A percentile compares a stretch with the other conserved stretches of the same genome.
Evolutionary conservation across 2,797 vertebrate genomes (phyloP).

Genomic region (Poecilia gillii): DNA sequence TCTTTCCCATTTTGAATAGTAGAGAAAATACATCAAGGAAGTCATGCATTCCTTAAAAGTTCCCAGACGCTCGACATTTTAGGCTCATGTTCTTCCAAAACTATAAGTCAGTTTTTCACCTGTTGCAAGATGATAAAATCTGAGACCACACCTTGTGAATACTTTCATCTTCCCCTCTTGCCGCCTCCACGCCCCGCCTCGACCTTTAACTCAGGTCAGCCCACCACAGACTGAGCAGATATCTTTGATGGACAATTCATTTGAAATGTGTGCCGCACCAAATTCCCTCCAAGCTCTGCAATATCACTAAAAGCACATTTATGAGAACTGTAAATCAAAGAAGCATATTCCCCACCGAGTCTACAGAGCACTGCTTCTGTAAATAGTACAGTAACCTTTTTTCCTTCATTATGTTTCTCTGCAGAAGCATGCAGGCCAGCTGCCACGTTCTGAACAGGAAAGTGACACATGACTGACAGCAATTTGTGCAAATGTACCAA

Average conservation of each 20-base stretch:
- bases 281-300: slow-evolving; percentile 45
- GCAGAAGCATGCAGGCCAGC: slow-evolving; percentile 45
- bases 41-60: background rate
- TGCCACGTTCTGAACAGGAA: slow-evolving; percentile 5
- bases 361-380: background rate
- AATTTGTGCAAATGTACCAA: background rate
- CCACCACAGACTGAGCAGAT: slow-evolving; percentile 29
- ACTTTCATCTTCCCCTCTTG: slow-evolving; percentile 29
- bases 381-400: slow-evolving; percentile 31
- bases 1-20: background rate
- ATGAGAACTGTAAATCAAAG: slow-evolving; percentile 59
- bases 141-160: background rate
- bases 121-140: background rate
- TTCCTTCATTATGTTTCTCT: slow-evolving; percentile 30
- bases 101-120: background rate
- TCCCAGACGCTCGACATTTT: background rate
- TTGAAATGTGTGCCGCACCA: slow-evolving; percentile 36
- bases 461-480: slow-evolving; percentile 36
- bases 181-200: slow-evolving; percentile 17
- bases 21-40: background rate
- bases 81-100: background rate
- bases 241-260: slow-evolving; percentile 53
- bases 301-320: slow-evolving; percentile 58
- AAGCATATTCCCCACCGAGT: slow-evolving; percentile 37
- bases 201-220: slow-evolving; percentile 38